Percentiles rank a stretch among this genome's conserved stretches.
Evolutionary conservation across 2,888 invertebrate genomes (phyloP).

Genomic region (Hesperia comma): DNA sequence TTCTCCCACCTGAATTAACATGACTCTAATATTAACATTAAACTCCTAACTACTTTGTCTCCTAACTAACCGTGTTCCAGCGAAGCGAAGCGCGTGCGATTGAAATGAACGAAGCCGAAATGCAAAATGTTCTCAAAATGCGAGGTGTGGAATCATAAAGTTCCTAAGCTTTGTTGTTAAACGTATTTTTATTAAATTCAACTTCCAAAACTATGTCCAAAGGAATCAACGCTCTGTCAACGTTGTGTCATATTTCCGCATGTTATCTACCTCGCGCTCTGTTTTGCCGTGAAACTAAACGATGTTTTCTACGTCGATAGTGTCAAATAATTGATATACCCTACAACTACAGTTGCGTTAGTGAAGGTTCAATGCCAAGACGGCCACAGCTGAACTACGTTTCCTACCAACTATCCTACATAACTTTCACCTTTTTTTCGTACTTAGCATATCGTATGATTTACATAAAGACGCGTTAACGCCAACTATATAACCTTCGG

Average conservation of each 20-base stretch:
- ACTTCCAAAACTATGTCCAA: conserved; percentile 34
- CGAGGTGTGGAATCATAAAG: conserved; percentile 35
- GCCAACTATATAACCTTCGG: conserved; percentile 32
- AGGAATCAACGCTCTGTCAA: conserved; percentile 33
- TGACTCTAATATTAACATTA: neutral
- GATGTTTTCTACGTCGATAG: conserved; percentile 34
- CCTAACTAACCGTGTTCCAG: conserved; percentile 19
- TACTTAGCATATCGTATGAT: conserved; percentile 16
- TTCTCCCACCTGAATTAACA: conserved; percentile 15
- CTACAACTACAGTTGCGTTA: conserved; percentile 36
- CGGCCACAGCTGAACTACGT: conserved; percentile 29
- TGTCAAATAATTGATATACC: conserved; percentile 37
- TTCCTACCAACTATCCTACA: conserved; percentile 24
- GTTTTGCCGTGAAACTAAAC: conserved; percentile 34
- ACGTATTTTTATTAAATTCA: conserved; percentile 11
- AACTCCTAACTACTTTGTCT: neutral
- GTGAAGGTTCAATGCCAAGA: conserved; percentile 33
- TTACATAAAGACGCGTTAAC: conserved; percentile 25
- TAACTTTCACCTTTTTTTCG: conserved; percentile 18
- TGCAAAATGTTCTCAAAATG: conserved; percentile 25
- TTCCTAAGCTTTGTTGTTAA: conserved; percentile 28
- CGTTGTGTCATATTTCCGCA: conserved; percentile 25
- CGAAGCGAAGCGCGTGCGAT: conserved; percentile 29
- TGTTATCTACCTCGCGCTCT: conserved; percentile 33
- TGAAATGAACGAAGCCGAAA: conserved; percentile 19